Conservation (phyloP, 2,113 vertebrate species). For the Ameiurus melas region DNA sequence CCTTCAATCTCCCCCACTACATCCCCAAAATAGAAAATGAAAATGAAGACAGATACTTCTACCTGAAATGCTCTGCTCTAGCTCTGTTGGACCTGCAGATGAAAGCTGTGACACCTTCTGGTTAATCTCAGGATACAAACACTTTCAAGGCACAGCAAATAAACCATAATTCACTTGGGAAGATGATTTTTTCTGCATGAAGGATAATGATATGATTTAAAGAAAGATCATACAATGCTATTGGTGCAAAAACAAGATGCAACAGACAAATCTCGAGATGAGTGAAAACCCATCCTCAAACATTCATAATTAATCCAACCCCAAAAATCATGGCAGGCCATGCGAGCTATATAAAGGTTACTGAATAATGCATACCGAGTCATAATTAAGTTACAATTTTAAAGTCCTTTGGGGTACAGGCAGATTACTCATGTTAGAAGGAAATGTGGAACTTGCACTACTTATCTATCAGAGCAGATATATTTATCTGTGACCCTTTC, state of each 20-base stretch:
- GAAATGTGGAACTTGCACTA: slow-evolving; percentile 41
- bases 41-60: neutral
- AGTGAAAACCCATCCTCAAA: slow-evolving; percentile 1
- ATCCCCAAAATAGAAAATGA: neutral
- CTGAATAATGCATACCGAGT: slow-evolving; percentile 49
- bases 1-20: neutral
- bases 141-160: neutral
- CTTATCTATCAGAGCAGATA: slow-evolving; percentile 21
- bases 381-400: slow-evolving; percentile 50
- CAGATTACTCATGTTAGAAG: slow-evolving; percentile 25
- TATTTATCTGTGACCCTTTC: slow-evolving; percentile 25
- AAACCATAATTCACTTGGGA: neutral
- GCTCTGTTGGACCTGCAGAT: neutral
- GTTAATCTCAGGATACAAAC: neutral
- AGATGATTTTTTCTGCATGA: neutral
- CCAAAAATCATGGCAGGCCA: slow-evolving; percentile 34
- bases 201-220: neutral
- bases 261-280: neutral
- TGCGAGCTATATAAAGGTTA: slow-evolving; percentile 38
- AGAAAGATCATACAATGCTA: neutral
- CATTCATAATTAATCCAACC: slow-evolving; percentile 44
- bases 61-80: neutral
- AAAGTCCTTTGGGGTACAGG: slow-evolving; percentile 32
- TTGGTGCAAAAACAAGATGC: neutral
- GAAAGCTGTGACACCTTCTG: neutral